Percentiles rank a stretch among this genome's conserved stretches.
These are phyloP conservation scores for Pseudachorutes palmiensis DNA, from an alignment of 1,140 invertebrate genomes.

Conservation along the genomic window DNA sequence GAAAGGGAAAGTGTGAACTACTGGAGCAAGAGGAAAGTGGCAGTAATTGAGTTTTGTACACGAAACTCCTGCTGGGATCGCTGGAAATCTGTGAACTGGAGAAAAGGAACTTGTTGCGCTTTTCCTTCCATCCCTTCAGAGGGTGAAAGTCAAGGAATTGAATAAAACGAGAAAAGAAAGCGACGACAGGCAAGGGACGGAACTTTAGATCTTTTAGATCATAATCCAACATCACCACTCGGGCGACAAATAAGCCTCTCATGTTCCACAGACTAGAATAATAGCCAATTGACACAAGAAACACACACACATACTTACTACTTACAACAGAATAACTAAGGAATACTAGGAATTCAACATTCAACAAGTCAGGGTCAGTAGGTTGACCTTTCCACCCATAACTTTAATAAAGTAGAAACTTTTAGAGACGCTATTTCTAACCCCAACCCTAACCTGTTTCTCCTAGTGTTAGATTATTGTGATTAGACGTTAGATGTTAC, in stretches of 20 bases:
- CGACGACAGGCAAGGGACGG: no score
- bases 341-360: no score
- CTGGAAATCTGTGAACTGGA: background rate
- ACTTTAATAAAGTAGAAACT: no score
- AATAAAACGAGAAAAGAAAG: background rate
- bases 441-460: no score
- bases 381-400: no score
- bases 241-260: background rate
- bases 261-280: background rate
- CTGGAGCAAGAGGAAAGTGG: background rate
- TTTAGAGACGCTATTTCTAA: no score
- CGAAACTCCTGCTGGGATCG: background rate
- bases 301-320: no score
- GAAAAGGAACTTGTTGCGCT: constrained; percentile 1
- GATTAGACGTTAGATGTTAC: background rate
- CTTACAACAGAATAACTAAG: no score
- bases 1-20: background rate
- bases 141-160: background rate
- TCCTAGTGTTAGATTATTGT: no score
- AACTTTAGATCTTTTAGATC: no score
- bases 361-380: no score
- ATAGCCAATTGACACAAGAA: background rate
- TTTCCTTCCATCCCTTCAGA: background rate
- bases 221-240: no score
- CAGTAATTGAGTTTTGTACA: constrained; percentile 5